Percentiles rank a stretch among this genome's conserved stretches.
Conservation (phyloP, 2,797 vertebrate genomes). For the Phoeniculus purpureus region DNA sequence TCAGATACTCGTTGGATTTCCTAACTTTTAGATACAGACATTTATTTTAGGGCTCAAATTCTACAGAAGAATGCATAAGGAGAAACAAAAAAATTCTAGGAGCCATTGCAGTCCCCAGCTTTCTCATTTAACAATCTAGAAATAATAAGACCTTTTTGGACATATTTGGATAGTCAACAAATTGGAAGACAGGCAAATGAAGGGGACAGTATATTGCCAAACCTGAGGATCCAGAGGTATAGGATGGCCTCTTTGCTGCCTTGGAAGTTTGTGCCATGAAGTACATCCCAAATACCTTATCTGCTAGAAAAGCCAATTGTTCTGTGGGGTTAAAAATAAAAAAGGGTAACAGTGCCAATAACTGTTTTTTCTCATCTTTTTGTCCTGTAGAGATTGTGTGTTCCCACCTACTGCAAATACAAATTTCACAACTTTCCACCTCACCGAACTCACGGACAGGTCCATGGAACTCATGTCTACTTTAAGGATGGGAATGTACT, state of each 20-base stretch:
- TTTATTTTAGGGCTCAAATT: neutral
- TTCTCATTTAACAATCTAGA: neutral
- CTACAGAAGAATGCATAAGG: neutral
- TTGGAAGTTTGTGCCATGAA: neutral
- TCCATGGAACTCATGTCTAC: constrained; percentile 74
- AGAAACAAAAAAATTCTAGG: neutral
- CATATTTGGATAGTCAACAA: neutral
- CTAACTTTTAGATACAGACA: neutral
- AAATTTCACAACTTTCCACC: constrained; percentile 74
- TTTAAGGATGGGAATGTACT: constrained; percentile 87
- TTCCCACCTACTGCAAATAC: constrained; percentile 86
- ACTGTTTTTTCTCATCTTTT: neutral
- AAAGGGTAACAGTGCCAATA: neutral
- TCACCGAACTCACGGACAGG: constrained; percentile 77
- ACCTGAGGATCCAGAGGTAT: neutral
- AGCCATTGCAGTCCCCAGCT: neutral
- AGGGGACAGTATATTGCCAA: neutral
- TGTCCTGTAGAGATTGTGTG: constrained; percentile 77
- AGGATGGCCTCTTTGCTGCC: neutral
- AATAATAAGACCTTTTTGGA: neutral
- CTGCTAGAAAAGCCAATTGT: neutral
- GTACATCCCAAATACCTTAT: neutral
- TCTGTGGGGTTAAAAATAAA: neutral
- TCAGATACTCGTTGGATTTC: neutral
- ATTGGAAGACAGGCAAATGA: neutral